Conservation (phyloP, 2,888 invertebrate genomes). For the Trachelus iudaicus region DNA sequence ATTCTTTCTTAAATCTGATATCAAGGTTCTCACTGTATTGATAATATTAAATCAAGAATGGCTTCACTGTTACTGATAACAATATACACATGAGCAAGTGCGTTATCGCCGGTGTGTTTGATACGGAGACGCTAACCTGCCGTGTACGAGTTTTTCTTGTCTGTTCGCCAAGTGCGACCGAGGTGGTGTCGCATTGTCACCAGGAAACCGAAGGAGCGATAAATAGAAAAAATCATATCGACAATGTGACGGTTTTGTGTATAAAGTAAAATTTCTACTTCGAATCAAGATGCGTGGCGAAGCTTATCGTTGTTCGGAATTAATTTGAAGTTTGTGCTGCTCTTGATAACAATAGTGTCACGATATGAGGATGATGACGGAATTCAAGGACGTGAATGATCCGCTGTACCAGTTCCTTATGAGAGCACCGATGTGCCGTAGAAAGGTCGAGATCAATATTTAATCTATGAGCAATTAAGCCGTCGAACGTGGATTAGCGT, state of each 20-base stretch:
- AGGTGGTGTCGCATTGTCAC: not conserved
- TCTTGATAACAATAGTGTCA: not conserved
- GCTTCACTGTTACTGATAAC: not conserved
- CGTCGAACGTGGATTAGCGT: not conserved
- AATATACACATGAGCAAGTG: not conserved
- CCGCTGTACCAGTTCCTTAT: constrained; percentile 46
- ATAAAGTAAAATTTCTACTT: not conserved
- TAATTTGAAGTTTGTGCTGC: not conserved
- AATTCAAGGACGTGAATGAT: constrained; percentile 51
- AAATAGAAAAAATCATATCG: not conserved
- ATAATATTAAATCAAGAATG: not conserved
- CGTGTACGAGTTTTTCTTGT: not conserved
- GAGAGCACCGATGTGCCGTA: constrained; percentile 38
- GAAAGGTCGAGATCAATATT: constrained; percentile 9
- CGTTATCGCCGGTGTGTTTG: not conserved
- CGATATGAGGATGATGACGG: constrained; percentile 51
- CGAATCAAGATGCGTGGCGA: not conserved
- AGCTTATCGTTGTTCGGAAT: not conserved
- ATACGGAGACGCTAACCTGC: not conserved
- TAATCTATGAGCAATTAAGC: not conserved
- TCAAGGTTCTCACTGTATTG: not conserved
- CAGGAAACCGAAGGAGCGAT: not conserved
- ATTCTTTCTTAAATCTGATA: not conserved
- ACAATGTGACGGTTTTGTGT: not conserved
- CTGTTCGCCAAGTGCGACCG: not conserved